phyloP scores from a whole-genome alignment of 1,140 invertebrate genomes.

The Belonocnema kinseyi region DNA sequence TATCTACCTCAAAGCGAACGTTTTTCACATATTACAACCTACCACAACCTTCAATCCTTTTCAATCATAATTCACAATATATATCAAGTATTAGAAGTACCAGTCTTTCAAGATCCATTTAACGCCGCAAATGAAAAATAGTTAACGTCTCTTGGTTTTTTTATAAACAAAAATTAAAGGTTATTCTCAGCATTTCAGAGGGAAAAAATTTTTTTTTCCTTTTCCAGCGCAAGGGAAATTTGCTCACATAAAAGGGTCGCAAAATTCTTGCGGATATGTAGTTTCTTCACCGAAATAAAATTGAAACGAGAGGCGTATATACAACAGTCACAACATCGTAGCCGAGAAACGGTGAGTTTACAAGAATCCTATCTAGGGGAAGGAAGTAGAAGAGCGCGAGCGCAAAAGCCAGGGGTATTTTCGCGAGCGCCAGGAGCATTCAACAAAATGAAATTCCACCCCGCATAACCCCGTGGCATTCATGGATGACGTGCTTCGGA shows the following conservation, averaged over 20 bases:
- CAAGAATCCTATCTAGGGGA: slow-evolving; percentile 5
- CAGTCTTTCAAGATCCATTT: too few relatives aligned
- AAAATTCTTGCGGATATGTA: background rate
- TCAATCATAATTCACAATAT: too few relatives aligned
- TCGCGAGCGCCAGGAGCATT: slow-evolving; percentile 47
- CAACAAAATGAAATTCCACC: slow-evolving; percentile 59
- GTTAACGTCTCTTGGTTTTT: too few relatives aligned
- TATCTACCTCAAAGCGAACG: too few relatives aligned
- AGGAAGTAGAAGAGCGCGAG: slow-evolving; percentile 13
- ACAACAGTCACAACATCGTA: background rate
- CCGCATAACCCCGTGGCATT: slow-evolving; percentile 42
- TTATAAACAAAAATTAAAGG: too few relatives aligned
- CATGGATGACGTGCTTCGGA: slow-evolving; percentile 43
- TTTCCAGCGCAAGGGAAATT: background rate
- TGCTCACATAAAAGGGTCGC: background rate
- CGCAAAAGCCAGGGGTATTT: slow-evolving; percentile 53
- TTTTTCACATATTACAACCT: too few relatives aligned
- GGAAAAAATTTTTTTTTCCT: background rate
- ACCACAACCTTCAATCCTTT: too few relatives aligned
- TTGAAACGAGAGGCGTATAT: slow-evolving; percentile 2
- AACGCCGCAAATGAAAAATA: too few relatives aligned
- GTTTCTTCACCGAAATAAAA: background rate
- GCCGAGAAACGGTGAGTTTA: slow-evolving; percentile 3
- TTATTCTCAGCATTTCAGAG: too few relatives aligned
- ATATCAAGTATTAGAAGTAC: too few relatives aligned